These are phyloP conservation scores for Semibalanus balanoides DNA, from an alignment of 1,140 invertebrate species.

Conservation along the genomic window DNA sequence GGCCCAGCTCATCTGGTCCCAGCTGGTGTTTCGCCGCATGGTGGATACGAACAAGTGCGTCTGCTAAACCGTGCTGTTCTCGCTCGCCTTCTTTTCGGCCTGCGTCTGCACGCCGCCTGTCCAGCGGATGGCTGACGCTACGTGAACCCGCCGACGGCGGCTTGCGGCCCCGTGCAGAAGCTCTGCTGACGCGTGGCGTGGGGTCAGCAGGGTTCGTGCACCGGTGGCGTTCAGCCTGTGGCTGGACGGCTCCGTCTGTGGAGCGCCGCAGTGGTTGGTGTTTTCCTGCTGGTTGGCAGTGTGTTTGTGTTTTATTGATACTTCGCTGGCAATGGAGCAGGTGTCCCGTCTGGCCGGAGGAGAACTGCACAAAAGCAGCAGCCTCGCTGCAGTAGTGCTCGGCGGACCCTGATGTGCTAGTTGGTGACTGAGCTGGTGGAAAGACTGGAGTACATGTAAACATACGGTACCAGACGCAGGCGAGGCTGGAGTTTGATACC, in stretches of 20 bases:
- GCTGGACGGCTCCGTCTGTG: constrained; percentile 64
- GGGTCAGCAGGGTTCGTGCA: constrained; percentile 83
- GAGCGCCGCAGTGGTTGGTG: constrained; percentile 42
- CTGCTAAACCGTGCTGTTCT: constrained; percentile 6
- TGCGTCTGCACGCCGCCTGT: constrained; percentile 7
- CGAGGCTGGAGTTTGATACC: constrained; percentile 87
- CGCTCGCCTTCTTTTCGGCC: constrained; percentile 6
- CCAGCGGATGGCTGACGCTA: neutral
- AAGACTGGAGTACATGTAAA: constrained; percentile 88
- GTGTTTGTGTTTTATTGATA: neutral
- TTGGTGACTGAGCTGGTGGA: constrained; percentile 73
- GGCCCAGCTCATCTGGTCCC: neutral
- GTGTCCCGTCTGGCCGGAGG: neutral
- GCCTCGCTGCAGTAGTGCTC: constrained; percentile 30
- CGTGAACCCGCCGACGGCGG: constrained; percentile 11
- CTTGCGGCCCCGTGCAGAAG: constrained; percentile 43
- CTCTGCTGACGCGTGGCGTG: constrained; percentile 64
- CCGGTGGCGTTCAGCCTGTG: constrained; percentile 61
- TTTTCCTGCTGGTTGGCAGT: constrained; percentile 43
- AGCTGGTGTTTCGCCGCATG: constrained; percentile 4
- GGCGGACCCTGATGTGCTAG: constrained; percentile 57
- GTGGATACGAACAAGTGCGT: constrained; percentile 4
- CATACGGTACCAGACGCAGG: constrained; percentile 74
- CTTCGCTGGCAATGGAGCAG: neutral
- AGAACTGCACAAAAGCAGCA: neutral